Percentiles rank a stretch among this genome's conserved stretches.
These are phyloP conservation scores for Hippopotamyrus pictus DNA, from an alignment of 2,797 vertebrate species.

Conservation along the genomic window DNA sequence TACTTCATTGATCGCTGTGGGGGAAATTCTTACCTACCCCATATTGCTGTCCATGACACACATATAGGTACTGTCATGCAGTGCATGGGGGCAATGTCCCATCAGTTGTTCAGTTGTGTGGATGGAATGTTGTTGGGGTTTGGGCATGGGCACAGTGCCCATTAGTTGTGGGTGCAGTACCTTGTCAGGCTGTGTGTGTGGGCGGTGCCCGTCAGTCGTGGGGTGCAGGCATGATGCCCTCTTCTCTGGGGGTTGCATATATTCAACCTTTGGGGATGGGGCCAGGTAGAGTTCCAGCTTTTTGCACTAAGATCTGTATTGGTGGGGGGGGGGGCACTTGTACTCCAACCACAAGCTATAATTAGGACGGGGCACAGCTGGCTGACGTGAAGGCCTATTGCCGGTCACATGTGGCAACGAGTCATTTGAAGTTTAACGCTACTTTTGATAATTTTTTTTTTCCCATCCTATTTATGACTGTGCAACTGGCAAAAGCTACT, in stretches of 20 bases:
- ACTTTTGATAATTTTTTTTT: neutral
- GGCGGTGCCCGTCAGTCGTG: neutral
- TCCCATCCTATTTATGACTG: neutral
- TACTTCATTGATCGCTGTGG: neutral
- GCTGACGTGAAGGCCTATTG: neutral
- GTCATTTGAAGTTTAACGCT: neutral
- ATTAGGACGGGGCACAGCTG: neutral
- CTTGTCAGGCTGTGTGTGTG: neutral
- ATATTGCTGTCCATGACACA: neutral
- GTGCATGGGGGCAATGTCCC: neutral
- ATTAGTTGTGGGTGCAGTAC: neutral
- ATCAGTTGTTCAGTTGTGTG: no score
- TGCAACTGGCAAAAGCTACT: neutral
- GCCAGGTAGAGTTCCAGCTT: neutral
- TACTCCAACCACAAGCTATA: neutral
- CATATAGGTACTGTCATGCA: neutral
- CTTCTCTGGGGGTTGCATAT: neutral
- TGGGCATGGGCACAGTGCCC: neutral
- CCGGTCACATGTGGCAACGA: neutral
- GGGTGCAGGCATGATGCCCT: neutral
- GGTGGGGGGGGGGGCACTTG: neutral
- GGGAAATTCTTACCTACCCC: neutral
- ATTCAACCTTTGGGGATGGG: neutral
- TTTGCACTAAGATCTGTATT: neutral
- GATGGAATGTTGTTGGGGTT: neutral